phyloP scores from a whole-genome alignment of 2,888 invertebrate genomes.

The Lochmaea capreae region DNA sequence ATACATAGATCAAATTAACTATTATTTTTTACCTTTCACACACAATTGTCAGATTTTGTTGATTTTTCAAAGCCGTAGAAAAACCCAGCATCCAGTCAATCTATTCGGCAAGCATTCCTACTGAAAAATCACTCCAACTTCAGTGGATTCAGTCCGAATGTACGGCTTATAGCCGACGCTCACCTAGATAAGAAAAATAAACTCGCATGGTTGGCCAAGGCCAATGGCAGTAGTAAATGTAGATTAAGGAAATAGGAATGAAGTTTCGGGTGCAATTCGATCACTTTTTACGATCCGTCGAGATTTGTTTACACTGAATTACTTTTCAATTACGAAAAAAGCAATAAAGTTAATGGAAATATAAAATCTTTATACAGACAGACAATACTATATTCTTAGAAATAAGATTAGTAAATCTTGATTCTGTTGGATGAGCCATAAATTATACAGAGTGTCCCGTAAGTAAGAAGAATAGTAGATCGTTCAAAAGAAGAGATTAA shows the following conservation, averaged over 20 bases:
- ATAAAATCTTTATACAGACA: background rate
- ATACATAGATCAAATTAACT: too few species aligned
- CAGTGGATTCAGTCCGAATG: constrained; percentile 29
- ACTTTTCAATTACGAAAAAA: constrained; percentile 41
- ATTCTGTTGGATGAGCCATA: too few species aligned
- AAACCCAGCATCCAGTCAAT: constrained; percentile 35
- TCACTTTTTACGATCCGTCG: constrained; percentile 44
- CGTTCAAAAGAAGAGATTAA: too few species aligned
- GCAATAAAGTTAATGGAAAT: constrained; percentile 36
- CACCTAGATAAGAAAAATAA: constrained; percentile 44
- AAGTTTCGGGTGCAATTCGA: constrained; percentile 42
- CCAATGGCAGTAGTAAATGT: constrained; percentile 41
- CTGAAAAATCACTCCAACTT: constrained; percentile 29
- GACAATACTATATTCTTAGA: background rate
- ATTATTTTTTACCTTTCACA: too few species aligned
- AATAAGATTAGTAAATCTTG: too few species aligned
- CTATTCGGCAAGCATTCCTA: constrained; percentile 35
- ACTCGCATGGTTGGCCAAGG: constrained; percentile 38
- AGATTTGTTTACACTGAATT: constrained; percentile 43
- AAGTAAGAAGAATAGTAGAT: too few species aligned
- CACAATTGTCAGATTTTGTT: too few species aligned
- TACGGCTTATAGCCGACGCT: constrained; percentile 36
- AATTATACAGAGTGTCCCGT: too few species aligned
- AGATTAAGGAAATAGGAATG: constrained; percentile 42
- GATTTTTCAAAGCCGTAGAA: too few species aligned